Conservation (phyloP, 1,140 invertebrate genomes). For the Platyscapa corneri region DNA sequence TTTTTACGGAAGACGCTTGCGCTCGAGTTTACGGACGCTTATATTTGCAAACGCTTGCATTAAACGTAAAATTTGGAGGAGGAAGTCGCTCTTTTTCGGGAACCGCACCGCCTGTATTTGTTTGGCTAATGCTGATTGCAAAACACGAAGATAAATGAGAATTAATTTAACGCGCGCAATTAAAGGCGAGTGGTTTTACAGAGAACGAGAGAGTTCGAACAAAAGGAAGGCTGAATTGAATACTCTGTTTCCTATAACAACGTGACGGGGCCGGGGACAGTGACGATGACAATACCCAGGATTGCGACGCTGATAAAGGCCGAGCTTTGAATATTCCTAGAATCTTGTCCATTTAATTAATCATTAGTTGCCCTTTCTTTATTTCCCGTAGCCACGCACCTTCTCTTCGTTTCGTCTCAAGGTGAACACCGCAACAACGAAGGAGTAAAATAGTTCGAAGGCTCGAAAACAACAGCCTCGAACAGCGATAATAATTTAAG, state of each 20-base stretch:
- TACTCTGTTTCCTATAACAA: background rate
- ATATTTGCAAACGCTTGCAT: background rate
- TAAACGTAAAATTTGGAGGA: background rate
- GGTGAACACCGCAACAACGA: too few species aligned
- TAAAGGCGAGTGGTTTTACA: background rate
- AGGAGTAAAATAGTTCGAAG: too few species aligned
- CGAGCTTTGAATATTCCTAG: conserved; percentile 5
- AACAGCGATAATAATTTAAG: too few species aligned
- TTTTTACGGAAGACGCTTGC: background rate
- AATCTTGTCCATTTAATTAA: conserved; percentile 36
- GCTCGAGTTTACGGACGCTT: conserved; percentile 12
- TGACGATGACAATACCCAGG: background rate
- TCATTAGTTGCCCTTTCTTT: background rate
- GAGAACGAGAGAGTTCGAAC: background rate
- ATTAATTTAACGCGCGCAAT: background rate
- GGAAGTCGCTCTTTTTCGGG: background rate
- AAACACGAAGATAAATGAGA: background rate
- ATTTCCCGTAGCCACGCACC: too few species aligned
- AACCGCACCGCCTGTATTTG: background rate
- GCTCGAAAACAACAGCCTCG: too few species aligned
- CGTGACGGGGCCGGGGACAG: too few species aligned
- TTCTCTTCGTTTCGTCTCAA: too few species aligned
- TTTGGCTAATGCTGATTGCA: background rate
- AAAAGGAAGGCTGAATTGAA: background rate
- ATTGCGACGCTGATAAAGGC: background rate